These are phyloP conservation scores for Ciona savignyi DNA, from an alignment of 23 tunicate genomes.

Conservation along the genomic window DNA sequence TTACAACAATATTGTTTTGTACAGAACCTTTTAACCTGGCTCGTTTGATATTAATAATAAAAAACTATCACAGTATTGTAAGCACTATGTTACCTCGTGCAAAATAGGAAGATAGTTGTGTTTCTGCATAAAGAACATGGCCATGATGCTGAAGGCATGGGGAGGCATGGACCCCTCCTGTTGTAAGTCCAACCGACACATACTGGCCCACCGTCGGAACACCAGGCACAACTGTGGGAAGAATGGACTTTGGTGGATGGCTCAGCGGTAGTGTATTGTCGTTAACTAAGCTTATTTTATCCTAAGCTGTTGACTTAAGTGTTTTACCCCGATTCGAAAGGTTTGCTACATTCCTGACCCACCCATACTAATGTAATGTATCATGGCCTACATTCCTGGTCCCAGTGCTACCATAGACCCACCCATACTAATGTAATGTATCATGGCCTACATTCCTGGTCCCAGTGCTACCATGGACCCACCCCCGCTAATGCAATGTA, in stretches of 20 bases:
- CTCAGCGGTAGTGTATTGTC: background rate
- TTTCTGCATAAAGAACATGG: slow-evolving; percentile 74
- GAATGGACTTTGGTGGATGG: background rate
- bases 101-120: slow-evolving; percentile 39
- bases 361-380: too few species aligned
- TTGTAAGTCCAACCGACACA: slow-evolving; percentile 73
- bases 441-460: too few species aligned
- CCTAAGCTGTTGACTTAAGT: background rate
- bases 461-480: too few species aligned
- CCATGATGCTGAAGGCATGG: slow-evolving; percentile 54
- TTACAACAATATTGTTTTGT: too few species aligned
- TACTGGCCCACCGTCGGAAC: slow-evolving; percentile 64
- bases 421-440: too few species aligned
- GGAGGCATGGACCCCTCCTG: slow-evolving; percentile 72
- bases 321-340: background rate
- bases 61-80: too few species aligned
- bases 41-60: too few species aligned
- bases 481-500: too few species aligned
- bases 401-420: too few species aligned
- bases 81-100: slow-evolving; percentile 90
- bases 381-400: too few species aligned
- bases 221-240: slow-evolving; percentile 47
- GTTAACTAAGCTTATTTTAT: background rate
- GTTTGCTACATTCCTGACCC: too few species aligned
- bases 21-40: too few species aligned